Conservation (phyloP, 2,888 invertebrate species). For the Antheraea yamamai region DNA sequence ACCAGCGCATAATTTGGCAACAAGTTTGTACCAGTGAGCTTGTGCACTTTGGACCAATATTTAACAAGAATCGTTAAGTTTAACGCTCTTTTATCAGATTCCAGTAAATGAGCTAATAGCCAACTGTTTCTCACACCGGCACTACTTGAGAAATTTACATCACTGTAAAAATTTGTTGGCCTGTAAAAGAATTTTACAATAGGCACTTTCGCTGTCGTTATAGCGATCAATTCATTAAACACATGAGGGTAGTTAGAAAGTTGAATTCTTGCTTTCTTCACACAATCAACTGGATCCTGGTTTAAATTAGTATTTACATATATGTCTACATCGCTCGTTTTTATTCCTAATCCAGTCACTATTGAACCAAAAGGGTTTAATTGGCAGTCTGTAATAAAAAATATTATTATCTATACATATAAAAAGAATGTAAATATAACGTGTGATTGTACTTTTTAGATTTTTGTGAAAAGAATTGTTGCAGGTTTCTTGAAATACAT, state of each 20-base stretch:
- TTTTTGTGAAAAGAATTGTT: too few species aligned
- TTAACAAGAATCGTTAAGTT: slow-evolving; percentile 86
- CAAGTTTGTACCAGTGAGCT: slow-evolving; percentile 79
- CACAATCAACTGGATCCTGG: slow-evolving; percentile 29
- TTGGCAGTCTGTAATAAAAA: slow-evolving; percentile 53
- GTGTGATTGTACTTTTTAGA: too few species aligned
- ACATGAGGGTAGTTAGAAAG: slow-evolving; percentile 53
- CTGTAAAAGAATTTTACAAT: slow-evolving; percentile 87
- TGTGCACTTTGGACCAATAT: slow-evolving; percentile 86
- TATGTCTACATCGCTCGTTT: slow-evolving; percentile 88
- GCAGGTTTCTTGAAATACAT: too few species aligned
- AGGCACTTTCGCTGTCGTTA: slow-evolving; percentile 87
- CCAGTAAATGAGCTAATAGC: slow-evolving; percentile 82
- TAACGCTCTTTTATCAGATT: slow-evolving; percentile 79
- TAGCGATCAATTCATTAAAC: slow-evolving; percentile 82
- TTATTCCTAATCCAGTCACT: slow-evolving; percentile 85
- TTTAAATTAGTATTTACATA: slow-evolving; percentile 73
- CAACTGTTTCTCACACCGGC: slow-evolving; percentile 86
- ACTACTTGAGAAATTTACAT: slow-evolving; percentile 86
- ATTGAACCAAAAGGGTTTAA: slow-evolving; percentile 87
- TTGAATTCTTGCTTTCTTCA: slow-evolving; percentile 52
- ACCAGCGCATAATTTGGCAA: slow-evolving; percentile 86
- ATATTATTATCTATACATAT: not conserved
- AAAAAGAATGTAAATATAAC: too few species aligned
- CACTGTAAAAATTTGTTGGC: slow-evolving; percentile 83